A percentile compares a stretch with the other conserved stretches of the same genome.
phyloP scores from a whole-genome alignment of 2,113 vertebrate species.

The Erythrocercus mccallii region DNA sequence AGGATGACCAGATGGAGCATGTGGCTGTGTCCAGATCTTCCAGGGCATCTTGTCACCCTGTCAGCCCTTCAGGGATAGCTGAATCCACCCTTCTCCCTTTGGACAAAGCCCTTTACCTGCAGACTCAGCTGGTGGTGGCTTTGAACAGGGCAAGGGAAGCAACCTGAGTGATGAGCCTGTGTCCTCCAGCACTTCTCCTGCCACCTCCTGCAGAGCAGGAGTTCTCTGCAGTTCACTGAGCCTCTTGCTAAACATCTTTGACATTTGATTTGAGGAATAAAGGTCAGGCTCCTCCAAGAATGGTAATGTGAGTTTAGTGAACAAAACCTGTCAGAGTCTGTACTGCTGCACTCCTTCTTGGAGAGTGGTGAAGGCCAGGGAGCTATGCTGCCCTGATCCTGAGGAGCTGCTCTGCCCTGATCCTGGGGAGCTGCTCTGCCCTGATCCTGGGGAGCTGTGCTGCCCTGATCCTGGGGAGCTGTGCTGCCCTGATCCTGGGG shows the following conservation, averaged over 20 bases:
- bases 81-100: too few relatives aligned
- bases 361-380: neutral
- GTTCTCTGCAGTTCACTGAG: neutral
- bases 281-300: slow-evolving; percentile 2
- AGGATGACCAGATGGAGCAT: accelerated
- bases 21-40: accelerated
- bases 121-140: neutral
- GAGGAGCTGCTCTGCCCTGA: neutral
- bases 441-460: too few relatives aligned
- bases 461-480: neutral
- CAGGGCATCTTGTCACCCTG: neutral
- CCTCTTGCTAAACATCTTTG: neutral
- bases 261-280: slow-evolving; percentile 47
- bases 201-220: neutral
- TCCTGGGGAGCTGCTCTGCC: neutral
- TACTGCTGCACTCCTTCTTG: neutral
- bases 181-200: neutral
- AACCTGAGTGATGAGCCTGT: accelerated
- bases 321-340: neutral
- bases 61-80: neutral
- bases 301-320: neutral
- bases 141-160: neutral
- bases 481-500: neutral
- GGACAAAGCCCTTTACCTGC: neutral
- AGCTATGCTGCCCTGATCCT: neutral